Evolutionary conservation across 2,797 vertebrate genomes (phyloP).

Genomic region (Borostomias antarcticus): DNA sequence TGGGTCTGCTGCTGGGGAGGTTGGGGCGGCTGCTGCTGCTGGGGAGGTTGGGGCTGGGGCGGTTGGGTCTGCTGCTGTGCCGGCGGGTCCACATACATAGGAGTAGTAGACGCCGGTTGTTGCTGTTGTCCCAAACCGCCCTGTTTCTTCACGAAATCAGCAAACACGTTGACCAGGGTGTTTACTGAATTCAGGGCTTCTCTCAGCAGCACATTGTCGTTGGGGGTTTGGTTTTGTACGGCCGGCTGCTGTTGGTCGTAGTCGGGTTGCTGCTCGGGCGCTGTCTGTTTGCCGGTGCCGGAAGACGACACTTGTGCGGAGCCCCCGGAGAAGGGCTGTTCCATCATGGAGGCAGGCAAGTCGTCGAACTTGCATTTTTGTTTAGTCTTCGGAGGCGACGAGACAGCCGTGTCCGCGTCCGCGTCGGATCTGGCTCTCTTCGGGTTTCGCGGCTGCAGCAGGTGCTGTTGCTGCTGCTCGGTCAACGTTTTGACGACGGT

Average conservation of each 20-base stretch:
- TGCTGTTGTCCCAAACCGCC: no score
- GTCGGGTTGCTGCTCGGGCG: not conserved
- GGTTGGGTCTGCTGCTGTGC: not conserved
- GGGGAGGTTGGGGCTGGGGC: no score
- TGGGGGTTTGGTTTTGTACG: no score
- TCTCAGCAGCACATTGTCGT: no score
- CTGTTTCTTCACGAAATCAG: no score
- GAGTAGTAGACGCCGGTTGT: no score
- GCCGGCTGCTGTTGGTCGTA: not conserved
- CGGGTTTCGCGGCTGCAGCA: no score
- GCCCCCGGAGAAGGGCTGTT: not conserved
- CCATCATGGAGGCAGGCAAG: not conserved
- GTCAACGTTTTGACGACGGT: not conserved
- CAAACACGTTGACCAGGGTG: not conserved
- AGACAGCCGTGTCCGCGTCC: not conserved
- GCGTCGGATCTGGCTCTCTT: not conserved
- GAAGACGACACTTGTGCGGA: not conserved
- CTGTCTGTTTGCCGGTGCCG: not conserved
- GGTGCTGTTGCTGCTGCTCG: not conserved
- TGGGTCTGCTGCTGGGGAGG: not conserved
- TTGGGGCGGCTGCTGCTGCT: not conserved
- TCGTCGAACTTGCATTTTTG: not conserved
- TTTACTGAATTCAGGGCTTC: not conserved
- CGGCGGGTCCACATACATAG: no score
- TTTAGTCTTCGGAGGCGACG: not conserved